Percentiles rank a stretch among this genome's conserved stretches.
Conservation (phyloP, 2,113 vertebrate genomes). For the Leucoraja erinaceus region DNA sequence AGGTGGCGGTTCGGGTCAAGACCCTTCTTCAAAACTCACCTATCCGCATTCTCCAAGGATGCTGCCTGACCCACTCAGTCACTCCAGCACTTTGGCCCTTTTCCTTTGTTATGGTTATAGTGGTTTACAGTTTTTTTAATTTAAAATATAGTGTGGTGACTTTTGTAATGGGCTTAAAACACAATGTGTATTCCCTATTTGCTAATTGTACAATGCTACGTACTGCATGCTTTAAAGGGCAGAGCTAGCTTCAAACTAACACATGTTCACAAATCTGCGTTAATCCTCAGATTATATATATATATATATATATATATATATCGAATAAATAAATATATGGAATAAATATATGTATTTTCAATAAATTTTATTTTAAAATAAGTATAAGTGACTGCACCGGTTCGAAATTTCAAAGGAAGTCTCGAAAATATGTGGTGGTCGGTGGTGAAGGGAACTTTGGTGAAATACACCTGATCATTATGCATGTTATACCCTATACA, state of each 20-base stretch:
- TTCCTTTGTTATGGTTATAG: too few relatives aligned
- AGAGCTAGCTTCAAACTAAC: background rate
- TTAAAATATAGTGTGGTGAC: background rate
- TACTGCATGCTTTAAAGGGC: background rate
- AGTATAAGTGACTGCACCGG: background rate
- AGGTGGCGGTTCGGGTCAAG: too few relatives aligned
- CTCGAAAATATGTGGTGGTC: background rate
- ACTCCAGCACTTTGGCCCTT: too few relatives aligned
- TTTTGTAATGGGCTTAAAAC: background rate
- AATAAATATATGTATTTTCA: background rate
- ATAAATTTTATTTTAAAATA: background rate
- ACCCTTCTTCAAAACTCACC: too few relatives aligned
- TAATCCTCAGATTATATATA: background rate
- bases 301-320: too few relatives aligned
- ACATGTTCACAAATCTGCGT: background rate
- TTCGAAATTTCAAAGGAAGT: background rate
- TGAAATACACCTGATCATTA: background rate
- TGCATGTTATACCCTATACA: too few relatives aligned
- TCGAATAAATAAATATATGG: too few relatives aligned
- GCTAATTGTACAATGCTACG: too few relatives aligned
- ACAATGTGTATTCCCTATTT: background rate
- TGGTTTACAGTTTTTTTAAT: too few relatives aligned
- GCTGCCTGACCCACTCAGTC: too few relatives aligned
- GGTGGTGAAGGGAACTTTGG: background rate
- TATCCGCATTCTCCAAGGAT: too few relatives aligned